Base-by-base conservation (phyloP, 2,888 invertebrate genomes). In the Trisateles emortualis region DNA sequence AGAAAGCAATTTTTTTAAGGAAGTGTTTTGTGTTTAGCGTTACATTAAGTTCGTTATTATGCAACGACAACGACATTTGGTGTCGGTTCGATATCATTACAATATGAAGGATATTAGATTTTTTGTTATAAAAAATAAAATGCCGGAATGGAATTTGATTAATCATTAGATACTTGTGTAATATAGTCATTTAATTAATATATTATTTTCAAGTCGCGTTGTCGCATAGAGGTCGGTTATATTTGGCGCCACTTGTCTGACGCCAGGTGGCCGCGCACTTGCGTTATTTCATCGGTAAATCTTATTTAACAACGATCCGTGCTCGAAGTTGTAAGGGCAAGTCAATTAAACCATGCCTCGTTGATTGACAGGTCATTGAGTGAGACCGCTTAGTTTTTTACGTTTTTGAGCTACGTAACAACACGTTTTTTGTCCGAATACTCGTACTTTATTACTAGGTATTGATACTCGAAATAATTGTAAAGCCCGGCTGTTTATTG, bases 1-100 rank as follows among this genome's bases (percentile, higher is more conserved):
- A 87, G 90, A 90, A 90, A 91, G 89, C 88, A 81, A 84, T 87
- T 88, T 84, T 64, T 88, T 88, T 84, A 79, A 87, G 87, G 88
- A 89, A 88, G 84, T 79, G 79, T 79, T 79, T 62, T 74, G 78
- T 83, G 80, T 83, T 84, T 68, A 64, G 70, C 70, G 72, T 78
- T 77, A 74, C 78, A 80, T 84, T 83, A 81, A 84, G 84, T 84
- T 75, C 71, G 74, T 79, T 71, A 68, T 83, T 81, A 82, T 68
- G 72, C 76, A 84, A 83, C 52, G 59, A 61, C 63, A 55, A 40
- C 50, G 52, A 63, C 47, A 50, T 52, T 52, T 46, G 49, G 39
- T 52, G 45, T 47, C 32, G 49, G 48, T 44, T 50, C 14, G 35
- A 42, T 35, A 38, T 33, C 35, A 55, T 53, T 53, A 46, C 52